Evolutionary conservation across 2,113 vertebrate genomes (phyloP), one percentile per base, ranked within the genome.

Genomic region (Meleagris gallopavo): DNA sequence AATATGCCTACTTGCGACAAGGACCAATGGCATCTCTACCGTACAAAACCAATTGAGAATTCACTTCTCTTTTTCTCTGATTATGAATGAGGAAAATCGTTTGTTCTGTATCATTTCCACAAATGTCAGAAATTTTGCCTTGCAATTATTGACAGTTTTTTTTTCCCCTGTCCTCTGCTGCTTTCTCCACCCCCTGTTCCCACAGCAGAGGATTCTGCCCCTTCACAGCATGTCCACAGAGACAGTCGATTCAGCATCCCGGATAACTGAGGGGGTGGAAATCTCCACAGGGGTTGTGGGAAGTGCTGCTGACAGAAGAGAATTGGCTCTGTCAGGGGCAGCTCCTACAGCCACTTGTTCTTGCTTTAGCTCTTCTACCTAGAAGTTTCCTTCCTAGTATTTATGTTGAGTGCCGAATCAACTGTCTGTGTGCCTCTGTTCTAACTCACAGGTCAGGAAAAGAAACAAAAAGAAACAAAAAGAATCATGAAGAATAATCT

Each of bases 201-300:
- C 45, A 66, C 62, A 91, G 71, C 74, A 73, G 71, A 83, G 36
- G 60, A 73, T 58, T 32, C 78, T 96, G 67, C 29, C 45, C 71
- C 50, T 88, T 91, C 89, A 62, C 88, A 88, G 88, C 67, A 62
- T 9, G 72, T 89, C 79, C 93, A 88, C 72, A 52, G 48, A 76
- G 86, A 79, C n/a, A 89, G 55, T 34, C 1, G 0, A 85, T 69
- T 77, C 79, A n/a, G 20, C 13, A 62, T 66, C 54, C 73, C 70
- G 82, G 45, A 79, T 40, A 91, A 83, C 10, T 10, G 64, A 91
- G 90, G 4, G 62, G 71, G 79, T 76, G 78, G 85, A 86, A 96
- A 62, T 45, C 92, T 95, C 67, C 88, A 80, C 45, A 62, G 60
- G 62, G 55, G 40, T 32, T 89, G 75, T 72, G 75, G 72, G 73